A percentile compares a stretch with the other conserved stretches of the same genome.
Evolutionary conservation across 2,888 invertebrate genomes (phyloP).

Genomic region (Blastobasis adustella): DNA sequence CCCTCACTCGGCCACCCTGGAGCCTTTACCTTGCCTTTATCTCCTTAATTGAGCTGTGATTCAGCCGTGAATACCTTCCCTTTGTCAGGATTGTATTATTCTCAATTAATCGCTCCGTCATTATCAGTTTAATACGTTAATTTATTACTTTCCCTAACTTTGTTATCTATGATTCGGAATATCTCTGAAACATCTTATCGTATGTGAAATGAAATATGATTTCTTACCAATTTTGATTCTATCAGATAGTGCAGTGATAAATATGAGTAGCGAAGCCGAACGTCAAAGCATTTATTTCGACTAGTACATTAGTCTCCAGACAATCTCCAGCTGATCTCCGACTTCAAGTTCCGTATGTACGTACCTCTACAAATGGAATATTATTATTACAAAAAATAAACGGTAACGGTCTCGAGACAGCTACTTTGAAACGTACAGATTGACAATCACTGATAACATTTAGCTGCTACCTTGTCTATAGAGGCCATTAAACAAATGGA

Average conservation of each 20-base stretch:
- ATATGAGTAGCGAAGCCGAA: constrained; percentile 17
- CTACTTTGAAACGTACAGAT: constrained; percentile 53
- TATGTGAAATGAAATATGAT: too few relatives aligned
- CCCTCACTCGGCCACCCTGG: constrained; percentile 44
- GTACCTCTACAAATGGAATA: constrained; percentile 18
- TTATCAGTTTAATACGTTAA: too few relatives aligned
- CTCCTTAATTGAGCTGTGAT: constrained; percentile 23
- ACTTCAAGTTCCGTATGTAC: constrained; percentile 32
- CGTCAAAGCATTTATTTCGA: constrained; percentile 22
- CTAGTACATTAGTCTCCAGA: constrained; percentile 37
- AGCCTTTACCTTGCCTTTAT: constrained; percentile 48
- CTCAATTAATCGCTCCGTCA: background rate
- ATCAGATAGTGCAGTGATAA: constrained; percentile 17
- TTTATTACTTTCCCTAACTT: too few relatives aligned
- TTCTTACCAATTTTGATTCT: too few relatives aligned
- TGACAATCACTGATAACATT: constrained; percentile 67
- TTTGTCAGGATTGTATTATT: too few relatives aligned
- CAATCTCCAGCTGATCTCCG: constrained; percentile 33
- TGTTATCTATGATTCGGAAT: too few relatives aligned
- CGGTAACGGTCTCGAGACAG: constrained; percentile 14
- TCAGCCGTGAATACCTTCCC: background rate
- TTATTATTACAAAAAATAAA: background rate
- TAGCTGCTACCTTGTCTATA: constrained; percentile 54
- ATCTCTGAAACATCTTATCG: too few relatives aligned
- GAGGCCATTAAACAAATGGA: constrained; percentile 66